Conservation (phyloP, 2,797 vertebrate species). For the Hippocampus kuda region DNA sequence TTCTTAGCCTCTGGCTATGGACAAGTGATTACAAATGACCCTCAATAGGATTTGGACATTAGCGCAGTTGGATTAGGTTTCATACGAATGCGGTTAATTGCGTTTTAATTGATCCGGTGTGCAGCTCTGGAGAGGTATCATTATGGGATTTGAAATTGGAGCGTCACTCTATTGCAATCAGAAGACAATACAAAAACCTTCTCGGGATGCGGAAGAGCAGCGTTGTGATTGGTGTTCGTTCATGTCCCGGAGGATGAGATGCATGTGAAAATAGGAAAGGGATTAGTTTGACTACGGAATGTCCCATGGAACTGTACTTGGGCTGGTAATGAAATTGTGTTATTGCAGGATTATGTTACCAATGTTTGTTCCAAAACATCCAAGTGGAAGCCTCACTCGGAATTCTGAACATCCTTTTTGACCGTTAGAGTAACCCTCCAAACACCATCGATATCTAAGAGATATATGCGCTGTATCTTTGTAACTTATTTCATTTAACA, state of each 20-base stretch:
- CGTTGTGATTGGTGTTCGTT: slow-evolving; percentile 16
- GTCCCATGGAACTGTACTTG: slow-evolving; percentile 41
- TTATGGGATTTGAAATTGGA: slow-evolving; percentile 44
- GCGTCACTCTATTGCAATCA: slow-evolving; percentile 5
- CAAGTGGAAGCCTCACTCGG: slow-evolving; percentile 27
- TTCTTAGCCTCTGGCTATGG: slow-evolving; percentile 36
- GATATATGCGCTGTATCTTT: no score
- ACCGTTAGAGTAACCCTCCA: background rate
- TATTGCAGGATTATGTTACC: slow-evolving; percentile 38
- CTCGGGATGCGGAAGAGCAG: slow-evolving; percentile 7
- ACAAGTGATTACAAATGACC: slow-evolving; percentile 56
- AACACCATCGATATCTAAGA: no score
- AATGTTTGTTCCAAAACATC: slow-evolving; percentile 41
- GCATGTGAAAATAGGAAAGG: slow-evolving; percentile 25
- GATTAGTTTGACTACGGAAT: slow-evolving; percentile 49
- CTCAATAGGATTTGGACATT: slow-evolving; percentile 44
- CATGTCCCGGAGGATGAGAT: slow-evolving; percentile 7
- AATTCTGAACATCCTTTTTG: background rate
- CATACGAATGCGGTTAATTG: slow-evolving; percentile 45
- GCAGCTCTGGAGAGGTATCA: slow-evolving; percentile 25
- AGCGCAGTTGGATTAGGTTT: slow-evolving; percentile 48
- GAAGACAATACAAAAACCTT: slow-evolving; percentile 6
- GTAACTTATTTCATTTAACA: no score
- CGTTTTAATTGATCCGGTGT: slow-evolving; percentile 55
- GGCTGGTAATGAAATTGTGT: slow-evolving; percentile 58